These are phyloP conservation scores for Gulo gulo DNA, from an alignment of 2,113 vertebrate genomes.

Conservation along the genomic window DNA sequence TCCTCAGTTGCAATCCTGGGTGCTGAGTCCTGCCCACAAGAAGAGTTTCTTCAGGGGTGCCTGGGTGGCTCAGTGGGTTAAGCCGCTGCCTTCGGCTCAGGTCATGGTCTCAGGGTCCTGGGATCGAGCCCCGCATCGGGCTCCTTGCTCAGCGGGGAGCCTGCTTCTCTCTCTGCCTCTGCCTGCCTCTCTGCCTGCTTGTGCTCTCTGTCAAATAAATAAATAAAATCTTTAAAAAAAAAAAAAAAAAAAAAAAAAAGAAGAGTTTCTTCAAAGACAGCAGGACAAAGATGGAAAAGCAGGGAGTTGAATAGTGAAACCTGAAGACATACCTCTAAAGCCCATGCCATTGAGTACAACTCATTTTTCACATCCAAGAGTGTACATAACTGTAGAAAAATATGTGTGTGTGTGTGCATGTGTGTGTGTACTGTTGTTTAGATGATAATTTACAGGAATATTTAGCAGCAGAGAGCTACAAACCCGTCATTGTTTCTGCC, in stretches of 20 bases:
- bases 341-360: not conserved
- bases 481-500: not conserved
- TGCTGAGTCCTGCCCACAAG: not conserved
- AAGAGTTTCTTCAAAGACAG: not conserved
- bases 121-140: no score
- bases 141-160: no score
- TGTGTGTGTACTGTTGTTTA: not conserved
- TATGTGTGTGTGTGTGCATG: fast-evolving
- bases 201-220: no score
- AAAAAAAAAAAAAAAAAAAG: no score
- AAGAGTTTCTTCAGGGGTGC: not conserved
- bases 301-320: not conserved
- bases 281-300: not conserved
- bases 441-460: not conserved
- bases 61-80: no score
- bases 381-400: not conserved
- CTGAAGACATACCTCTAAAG: not conserved
- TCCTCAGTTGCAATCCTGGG: not conserved
- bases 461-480: not conserved
- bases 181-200: no score
- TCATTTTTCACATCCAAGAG: not conserved
- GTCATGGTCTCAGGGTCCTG: no score
- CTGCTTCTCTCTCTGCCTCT: no score
- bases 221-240: no score
- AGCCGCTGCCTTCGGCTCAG: no score